A percentile compares a stretch with the other conserved stretches of the same genome.
Evolutionary conservation across 2,888 invertebrate genomes (phyloP).

Genomic region (Pollenia labialis): DNA sequence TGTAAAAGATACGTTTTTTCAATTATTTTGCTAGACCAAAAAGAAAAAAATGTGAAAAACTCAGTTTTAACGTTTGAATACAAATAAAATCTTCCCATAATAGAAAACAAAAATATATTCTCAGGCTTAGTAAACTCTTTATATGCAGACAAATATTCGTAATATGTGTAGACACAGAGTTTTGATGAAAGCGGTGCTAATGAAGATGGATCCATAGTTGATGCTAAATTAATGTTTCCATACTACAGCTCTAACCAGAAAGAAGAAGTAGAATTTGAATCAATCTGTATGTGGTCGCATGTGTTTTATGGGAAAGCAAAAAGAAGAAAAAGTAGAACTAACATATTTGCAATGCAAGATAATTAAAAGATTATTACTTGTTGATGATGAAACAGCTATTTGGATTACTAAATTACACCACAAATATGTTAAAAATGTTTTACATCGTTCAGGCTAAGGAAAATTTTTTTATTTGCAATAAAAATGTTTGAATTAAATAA

Average conservation of each 20-base stretch:
- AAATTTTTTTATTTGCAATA: no score
- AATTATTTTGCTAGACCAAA: not conserved
- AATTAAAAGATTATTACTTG: slow-evolving; percentile 33
- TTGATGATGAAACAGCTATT: not conserved
- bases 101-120: slow-evolving; percentile 19
- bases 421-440: not conserved
- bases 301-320: slow-evolving; percentile 8
- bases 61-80: slow-evolving; percentile 4
- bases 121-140: slow-evolving; percentile 11
- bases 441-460: no score
- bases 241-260: not conserved
- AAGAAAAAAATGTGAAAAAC: not conserved
- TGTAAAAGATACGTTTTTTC: slow-evolving; percentile 30
- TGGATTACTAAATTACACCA: slow-evolving; percentile 8
- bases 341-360: not conserved
- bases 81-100: slow-evolving; percentile 7
- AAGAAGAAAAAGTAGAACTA: slow-evolving; percentile 3
- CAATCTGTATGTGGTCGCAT: not conserved
- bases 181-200: slow-evolving; percentile 44
- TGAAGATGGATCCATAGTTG: slow-evolving; percentile 32
- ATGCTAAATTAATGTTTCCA: slow-evolving; percentile 26
- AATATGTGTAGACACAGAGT: not conserved
- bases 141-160: not conserved
- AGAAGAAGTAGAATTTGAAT: not conserved
- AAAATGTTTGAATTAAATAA: no score